These are phyloP conservation scores for Keiferia lycopersicella DNA, from an alignment of 2,888 invertebrate species.

Conservation along the genomic window DNA sequence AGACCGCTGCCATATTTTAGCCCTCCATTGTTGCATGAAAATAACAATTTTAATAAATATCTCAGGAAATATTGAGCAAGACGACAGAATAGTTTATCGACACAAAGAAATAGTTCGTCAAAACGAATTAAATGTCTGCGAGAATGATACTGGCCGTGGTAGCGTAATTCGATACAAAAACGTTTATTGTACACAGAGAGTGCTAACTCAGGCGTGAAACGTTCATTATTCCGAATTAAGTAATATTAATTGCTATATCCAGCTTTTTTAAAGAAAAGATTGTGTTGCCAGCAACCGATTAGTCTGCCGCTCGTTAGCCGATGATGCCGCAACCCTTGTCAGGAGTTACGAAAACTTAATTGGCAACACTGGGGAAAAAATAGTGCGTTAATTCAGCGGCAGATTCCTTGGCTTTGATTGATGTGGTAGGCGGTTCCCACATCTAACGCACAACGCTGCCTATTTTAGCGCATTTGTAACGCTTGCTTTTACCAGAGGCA, in stretches of 20 bases:
- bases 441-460: no score
- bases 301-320: conserved; percentile 54
- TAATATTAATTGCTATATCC: conserved; percentile 71
- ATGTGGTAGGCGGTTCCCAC: no score
- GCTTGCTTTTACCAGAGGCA: no score
- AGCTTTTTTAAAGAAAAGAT: conserved; percentile 64
- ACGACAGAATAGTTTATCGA: no score
- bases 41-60: conserved; percentile 11
- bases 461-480: no score
- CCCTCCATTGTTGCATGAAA: conserved; percentile 11
- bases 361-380: conserved; percentile 50
- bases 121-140: conserved; percentile 26
- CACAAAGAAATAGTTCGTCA: conserved; percentile 3
- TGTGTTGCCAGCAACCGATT: conserved; percentile 59
- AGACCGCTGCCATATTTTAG: conserved; percentile 12
- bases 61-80: conserved; percentile 11
- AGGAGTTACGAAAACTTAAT: conserved; percentile 59
- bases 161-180: conserved; percentile 36
- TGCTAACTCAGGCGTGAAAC: conserved; percentile 60
- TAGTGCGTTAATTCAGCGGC: conserved; percentile 39
- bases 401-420: conserved; percentile 44
- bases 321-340: conserved; percentile 51
- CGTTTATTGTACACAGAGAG: conserved; percentile 40
- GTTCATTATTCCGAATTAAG: conserved; percentile 67
- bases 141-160: conserved; percentile 34